Percentiles rank a stretch among this genome's conserved stretches.
These are phyloP conservation scores for Potorous gilbertii DNA, from an alignment of 2,797 vertebrate species.

Conservation along the genomic window DNA sequence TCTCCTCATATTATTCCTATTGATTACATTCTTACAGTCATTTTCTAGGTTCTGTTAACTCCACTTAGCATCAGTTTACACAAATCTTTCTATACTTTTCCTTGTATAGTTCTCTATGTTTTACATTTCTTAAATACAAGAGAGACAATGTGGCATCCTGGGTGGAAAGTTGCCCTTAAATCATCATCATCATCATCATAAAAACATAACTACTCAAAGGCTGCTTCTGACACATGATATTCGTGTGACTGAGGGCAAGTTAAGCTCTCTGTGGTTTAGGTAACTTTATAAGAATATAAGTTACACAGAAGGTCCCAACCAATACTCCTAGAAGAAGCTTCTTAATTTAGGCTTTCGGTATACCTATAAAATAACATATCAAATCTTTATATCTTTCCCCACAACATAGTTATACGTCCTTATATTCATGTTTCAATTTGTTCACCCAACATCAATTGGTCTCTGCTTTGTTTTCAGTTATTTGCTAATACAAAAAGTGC, in stretches of 20 bases:
- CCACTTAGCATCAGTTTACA: background rate
- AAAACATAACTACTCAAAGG: background rate
- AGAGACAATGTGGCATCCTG: background rate
- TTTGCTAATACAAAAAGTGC: background rate
- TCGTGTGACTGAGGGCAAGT: too few relatives aligned
- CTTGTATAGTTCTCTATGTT: background rate
- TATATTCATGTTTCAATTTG: background rate
- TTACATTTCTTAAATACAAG: background rate
- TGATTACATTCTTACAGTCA: background rate
- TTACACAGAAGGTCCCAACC: too few relatives aligned
- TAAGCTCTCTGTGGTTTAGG: too few relatives aligned
- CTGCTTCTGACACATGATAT: background rate
- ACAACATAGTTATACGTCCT: background rate
- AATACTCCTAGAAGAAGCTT: too few relatives aligned
- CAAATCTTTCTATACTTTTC: background rate
- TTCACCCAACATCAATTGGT: too few relatives aligned
- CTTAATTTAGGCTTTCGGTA: background rate
- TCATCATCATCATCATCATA: too few relatives aligned
- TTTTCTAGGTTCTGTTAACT: background rate
- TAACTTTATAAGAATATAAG: too few relatives aligned
- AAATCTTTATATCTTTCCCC: background rate
- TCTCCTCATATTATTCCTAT: background rate
- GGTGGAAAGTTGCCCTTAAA: too few relatives aligned
- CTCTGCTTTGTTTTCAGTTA: background rate
- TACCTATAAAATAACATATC: background rate